phyloP scores from a whole-genome alignment of 1,140 invertebrate species.

The Chionoecetes opilio region DNA sequence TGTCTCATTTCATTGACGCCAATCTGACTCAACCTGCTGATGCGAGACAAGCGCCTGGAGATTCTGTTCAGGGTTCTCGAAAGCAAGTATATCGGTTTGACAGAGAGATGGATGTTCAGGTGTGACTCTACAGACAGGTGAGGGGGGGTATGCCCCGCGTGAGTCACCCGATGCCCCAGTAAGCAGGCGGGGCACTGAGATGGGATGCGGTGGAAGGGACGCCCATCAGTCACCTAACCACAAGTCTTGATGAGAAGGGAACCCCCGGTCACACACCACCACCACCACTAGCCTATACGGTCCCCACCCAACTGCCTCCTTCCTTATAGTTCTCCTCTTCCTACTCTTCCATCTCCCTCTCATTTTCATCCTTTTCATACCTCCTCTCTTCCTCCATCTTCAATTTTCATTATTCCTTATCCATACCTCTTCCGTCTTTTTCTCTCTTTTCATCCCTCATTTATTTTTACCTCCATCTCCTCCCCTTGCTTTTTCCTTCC shows the following conservation, averaged over 20 bases:
- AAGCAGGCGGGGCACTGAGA: constrained; percentile 39
- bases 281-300: background rate
- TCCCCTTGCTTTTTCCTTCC: background rate
- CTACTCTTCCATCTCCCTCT: constrained; percentile 30
- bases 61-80: background rate
- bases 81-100: background rate
- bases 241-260: constrained; percentile 39
- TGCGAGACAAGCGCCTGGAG: background rate
- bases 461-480: background rate
- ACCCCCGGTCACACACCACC: background rate
- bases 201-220: constrained; percentile 24
- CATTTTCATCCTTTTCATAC: too few species aligned
- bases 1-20: too few species aligned
- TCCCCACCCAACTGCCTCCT: too few species aligned
- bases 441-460: background rate
- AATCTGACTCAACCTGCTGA: background rate
- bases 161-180: constrained; percentile 44
- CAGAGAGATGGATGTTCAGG: constrained; percentile 36
- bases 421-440: background rate
- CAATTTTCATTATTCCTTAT: background rate
- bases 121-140: background rate
- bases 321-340: background rate
- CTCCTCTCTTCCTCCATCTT: background rate
- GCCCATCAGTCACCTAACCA: constrained; percentile 3
- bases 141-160: background rate